These are phyloP conservation scores for Myrmecophaga tridactyla DNA, from an alignment of 2,113 vertebrate species.

Conservation along the genomic window DNA sequence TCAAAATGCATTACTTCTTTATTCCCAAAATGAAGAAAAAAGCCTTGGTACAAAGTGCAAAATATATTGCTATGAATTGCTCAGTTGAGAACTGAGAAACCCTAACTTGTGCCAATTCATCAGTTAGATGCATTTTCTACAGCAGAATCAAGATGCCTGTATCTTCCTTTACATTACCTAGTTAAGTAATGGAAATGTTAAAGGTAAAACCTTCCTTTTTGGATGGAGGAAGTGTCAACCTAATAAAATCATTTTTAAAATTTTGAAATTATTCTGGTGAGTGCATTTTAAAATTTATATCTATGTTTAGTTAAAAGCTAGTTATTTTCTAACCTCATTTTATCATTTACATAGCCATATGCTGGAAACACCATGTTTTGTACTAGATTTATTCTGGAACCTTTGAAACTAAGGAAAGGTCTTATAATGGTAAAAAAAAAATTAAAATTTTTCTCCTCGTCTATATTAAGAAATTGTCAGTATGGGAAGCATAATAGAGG, in stretches of 20 bases:
- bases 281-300: neutral
- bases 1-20: neutral
- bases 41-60: neutral
- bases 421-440: neutral
- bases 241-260: neutral
- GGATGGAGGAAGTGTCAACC: neutral
- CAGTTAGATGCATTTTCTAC: neutral
- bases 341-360: neutral
- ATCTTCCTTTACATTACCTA: neutral
- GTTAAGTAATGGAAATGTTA: neutral
- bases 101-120: neutral
- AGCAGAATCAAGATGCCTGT: neutral
- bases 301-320: neutral
- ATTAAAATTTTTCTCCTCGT: neutral
- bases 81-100: neutral
- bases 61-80: neutral
- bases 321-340: neutral
- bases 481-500: neutral
- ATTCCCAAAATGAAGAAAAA: neutral
- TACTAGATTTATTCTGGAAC: neutral
- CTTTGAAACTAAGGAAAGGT: neutral
- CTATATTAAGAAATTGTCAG: neutral
- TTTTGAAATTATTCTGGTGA: neutral
- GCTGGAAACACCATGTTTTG: neutral
- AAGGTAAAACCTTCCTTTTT: neutral